These are phyloP conservation scores for Strongylocentrotus purpuratus DNA, from an alignment of 35 echinoderm and acorn worm genomes.

Conservation along the genomic window DNA sequence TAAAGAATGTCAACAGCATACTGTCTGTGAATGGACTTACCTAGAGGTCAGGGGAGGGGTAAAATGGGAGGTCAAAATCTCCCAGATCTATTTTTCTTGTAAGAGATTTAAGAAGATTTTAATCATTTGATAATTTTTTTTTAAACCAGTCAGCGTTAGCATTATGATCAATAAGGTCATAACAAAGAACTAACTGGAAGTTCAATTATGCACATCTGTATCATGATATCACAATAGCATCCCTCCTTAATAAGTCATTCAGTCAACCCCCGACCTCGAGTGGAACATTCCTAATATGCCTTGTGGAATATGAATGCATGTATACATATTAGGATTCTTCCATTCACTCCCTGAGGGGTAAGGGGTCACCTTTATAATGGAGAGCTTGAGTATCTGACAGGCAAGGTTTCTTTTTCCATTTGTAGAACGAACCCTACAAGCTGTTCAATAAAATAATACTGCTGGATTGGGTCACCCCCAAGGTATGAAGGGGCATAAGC, in stretches of 20 bases:
- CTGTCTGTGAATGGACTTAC: not conserved
- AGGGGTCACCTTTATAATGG: not conserved
- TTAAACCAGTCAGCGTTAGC: not conserved
- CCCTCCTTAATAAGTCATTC: not conserved
- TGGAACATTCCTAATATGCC: not conserved
- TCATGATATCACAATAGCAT: not conserved
- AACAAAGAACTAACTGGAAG: not conserved
- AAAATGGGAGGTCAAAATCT: not conserved
- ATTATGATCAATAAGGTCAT: not conserved
- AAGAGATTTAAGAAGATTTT: too few relatives aligned
- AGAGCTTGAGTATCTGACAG: not conserved
- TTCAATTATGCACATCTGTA: not conserved
- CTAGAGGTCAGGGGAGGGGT: not conserved
- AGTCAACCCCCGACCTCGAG: not conserved
- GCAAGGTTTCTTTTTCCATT: not conserved
- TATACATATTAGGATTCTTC: constrained; percentile 6
- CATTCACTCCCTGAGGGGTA: not conserved
- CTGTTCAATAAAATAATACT: constrained; percentile 3
- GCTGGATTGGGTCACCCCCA: not conserved
- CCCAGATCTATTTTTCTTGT: too few relatives aligned
- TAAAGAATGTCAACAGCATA: not conserved
- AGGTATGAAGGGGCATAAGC: not conserved
- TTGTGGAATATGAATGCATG: constrained; percentile 4
- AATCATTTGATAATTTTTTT: too few relatives aligned
- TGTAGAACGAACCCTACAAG: not conserved